phyloP scores from a whole-genome alignment of 2,888 invertebrate genomes.

The Chromoteleia sp. region DNA sequence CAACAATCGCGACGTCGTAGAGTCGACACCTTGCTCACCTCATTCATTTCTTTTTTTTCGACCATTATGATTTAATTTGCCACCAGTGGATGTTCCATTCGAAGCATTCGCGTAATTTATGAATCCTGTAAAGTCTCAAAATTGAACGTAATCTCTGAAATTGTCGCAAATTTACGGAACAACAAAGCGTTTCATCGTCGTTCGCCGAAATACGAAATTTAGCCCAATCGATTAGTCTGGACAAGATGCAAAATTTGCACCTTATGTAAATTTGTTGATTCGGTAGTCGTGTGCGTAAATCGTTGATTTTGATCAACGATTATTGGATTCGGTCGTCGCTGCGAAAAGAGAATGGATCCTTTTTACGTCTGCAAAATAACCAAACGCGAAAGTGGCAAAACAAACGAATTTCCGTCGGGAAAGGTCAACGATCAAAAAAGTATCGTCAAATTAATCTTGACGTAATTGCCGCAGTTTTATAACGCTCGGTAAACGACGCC shows the following conservation, averaged over 20 bases:
- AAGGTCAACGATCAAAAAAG: neutral
- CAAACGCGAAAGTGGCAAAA: neutral
- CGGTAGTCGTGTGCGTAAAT: neutral
- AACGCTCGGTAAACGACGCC: neutral
- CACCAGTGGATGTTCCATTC: slow-evolving; percentile 9
- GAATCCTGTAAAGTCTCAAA: no score
- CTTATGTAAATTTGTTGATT: slow-evolving; percentile 17
- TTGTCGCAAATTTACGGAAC: no score
- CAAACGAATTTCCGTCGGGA: neutral
- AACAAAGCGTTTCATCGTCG: neutral
- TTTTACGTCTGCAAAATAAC: neutral
- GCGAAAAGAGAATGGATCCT: no score
- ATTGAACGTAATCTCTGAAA: no score
- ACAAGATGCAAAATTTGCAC: slow-evolving; percentile 4
- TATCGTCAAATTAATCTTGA: slow-evolving; percentile 14
- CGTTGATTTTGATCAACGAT: slow-evolving; percentile 14
- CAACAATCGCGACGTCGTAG: slow-evolving; percentile 40
- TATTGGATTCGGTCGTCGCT: slow-evolving; percentile 15
- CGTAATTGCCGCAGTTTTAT: neutral
- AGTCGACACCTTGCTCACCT: slow-evolving; percentile 28
- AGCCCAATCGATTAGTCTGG: neutral
- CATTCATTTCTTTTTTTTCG: neutral
- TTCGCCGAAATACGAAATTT: neutral
- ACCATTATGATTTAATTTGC: slow-evolving; percentile 36
- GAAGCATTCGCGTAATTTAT: no score